Percentiles rank a stretch among this genome's conserved stretches.
Evolutionary conservation across 2,113 vertebrate species (phyloP).

Genomic region (Percopsis transmontana): DNA sequence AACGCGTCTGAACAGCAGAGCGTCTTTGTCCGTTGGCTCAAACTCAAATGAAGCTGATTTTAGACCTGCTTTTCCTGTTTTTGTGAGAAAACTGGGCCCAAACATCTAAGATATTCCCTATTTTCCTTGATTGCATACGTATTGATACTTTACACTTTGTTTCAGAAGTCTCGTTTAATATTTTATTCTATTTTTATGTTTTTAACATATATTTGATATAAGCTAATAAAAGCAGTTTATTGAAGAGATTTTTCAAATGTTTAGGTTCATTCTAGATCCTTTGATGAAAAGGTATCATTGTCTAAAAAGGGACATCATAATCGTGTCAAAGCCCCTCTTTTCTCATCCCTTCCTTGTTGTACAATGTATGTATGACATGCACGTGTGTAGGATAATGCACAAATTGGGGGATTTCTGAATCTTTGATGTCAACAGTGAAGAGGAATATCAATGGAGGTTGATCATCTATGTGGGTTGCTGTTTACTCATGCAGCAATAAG

Average conservation of each 20-base stretch:
- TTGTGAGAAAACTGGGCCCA: conserved; percentile 11
- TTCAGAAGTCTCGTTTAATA: too few relatives aligned
- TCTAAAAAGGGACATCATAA: too few relatives aligned
- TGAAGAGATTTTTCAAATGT: conserved; percentile 55
- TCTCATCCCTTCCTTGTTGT: conserved; percentile 64
- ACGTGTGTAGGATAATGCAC: conserved; percentile 37
- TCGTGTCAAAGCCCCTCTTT: conserved; percentile 36
- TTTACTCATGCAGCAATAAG: conserved; percentile 27
- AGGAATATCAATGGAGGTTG: conserved; percentile 51
- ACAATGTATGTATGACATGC: conserved; percentile 56
- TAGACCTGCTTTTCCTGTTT: not conserved
- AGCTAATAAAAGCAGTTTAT: conserved; percentile 57
- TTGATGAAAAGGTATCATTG: conserved; percentile 1
- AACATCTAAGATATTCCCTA: conserved; percentile 29
- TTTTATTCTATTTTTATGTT: not conserved
- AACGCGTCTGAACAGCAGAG: conserved; percentile 53
- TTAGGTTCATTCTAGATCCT: not conserved
- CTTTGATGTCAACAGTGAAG: conserved; percentile 55
- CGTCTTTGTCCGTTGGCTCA: conserved; percentile 43
- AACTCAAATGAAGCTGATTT: conserved; percentile 49
- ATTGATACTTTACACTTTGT: too few relatives aligned
- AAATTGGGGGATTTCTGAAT: conserved; percentile 48
- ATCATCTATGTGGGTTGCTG: conserved; percentile 56
- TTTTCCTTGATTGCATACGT: not conserved
- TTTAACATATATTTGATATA: conserved; percentile 52